Base-by-base conservation (phyloP, 2,113 vertebrate species). In the Trinectes maculatus region DNA sequence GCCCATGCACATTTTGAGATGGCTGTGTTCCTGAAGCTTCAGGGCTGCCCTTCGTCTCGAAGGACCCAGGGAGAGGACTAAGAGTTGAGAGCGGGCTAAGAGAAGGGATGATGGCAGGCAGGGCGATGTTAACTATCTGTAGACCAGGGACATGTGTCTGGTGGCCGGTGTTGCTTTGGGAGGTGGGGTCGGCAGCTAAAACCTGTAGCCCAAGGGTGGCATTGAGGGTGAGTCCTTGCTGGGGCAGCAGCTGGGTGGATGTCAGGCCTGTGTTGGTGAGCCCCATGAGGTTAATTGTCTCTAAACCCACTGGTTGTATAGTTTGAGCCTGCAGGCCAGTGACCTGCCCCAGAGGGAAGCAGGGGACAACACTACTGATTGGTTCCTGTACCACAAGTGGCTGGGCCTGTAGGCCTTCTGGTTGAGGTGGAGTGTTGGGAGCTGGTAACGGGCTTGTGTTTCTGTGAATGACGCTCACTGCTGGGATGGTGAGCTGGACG, bases 91-190 rank as follows among this genome's bases (percentile, higher is more conserved):
- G 74, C 0, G 94, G 95, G 67, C 94, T 91, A 8, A 96, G 86
- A 0, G 96, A 94, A 13, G 98, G 95, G 21, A 98, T 95, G 60
- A 98, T 84, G 13, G 96, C 89, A 0, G 97, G 97, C 64, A 98
- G 77, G 36, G 96, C 92, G 2, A 98, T 96, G 86, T 98, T 99
- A 1, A 99, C 75, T 29, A 99, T 96, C 87, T 98, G 98, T 53
- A 98, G 88, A 21, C 96, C 91, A 0, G 96, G 94, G 16, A 98
- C 78, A 51, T 93, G 95, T 0, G 92, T 78, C 78, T 93, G 95
- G 0, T 93, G 90, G 48, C 84, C 87, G 4, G 93, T 79, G 33
- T 79, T 90, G 89, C 90, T 92, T 57, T 95, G 95, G 0, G 94
- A 79, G 2, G 90, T 66, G 0, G 96, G 59, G 5, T 79, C 93